These are phyloP conservation scores for Empidonax alnorum DNA, from an alignment of 2,113 vertebrate species.

Conservation along the genomic window DNA sequence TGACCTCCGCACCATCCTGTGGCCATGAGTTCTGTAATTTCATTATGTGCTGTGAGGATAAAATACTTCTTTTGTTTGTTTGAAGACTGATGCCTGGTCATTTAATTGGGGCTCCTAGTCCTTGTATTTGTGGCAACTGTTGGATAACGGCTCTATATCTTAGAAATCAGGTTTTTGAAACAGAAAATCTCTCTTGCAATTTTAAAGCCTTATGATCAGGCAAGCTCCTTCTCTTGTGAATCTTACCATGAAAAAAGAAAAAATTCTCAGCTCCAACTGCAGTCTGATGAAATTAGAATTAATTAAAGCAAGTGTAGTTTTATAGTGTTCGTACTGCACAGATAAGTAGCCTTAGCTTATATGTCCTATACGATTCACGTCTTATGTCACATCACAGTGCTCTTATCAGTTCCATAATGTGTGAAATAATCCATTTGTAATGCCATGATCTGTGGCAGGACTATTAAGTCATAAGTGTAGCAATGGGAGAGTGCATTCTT, in stretches of 20 bases:
- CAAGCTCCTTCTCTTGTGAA: not conserved
- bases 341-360: not conserved
- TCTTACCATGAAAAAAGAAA: not conserved
- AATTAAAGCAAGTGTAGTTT: not conserved
- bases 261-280: not conserved
- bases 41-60: constrained; percentile 17
- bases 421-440: not conserved
- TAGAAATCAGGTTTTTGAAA: constrained; percentile 2
- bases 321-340: not conserved
- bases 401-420: not conserved
- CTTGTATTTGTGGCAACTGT: not conserved
- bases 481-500: not conserved
- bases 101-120: not conserved
- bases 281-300: not conserved
- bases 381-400: not conserved
- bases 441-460: not conserved
- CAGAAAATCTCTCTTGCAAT: not conserved
- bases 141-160: not conserved
- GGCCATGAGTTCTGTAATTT: constrained; percentile 51
- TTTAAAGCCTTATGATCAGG: not conserved
- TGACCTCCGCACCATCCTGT: constrained; percentile 42
- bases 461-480: not conserved
- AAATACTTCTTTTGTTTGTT: constrained; percentile 50
- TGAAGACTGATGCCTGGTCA: constrained; percentile 11
- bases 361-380: not conserved